phyloP scores from a whole-genome alignment of 30 jellyfish, hydroid and myxozoan species.

The Turritopsis dohrnii region DNA sequence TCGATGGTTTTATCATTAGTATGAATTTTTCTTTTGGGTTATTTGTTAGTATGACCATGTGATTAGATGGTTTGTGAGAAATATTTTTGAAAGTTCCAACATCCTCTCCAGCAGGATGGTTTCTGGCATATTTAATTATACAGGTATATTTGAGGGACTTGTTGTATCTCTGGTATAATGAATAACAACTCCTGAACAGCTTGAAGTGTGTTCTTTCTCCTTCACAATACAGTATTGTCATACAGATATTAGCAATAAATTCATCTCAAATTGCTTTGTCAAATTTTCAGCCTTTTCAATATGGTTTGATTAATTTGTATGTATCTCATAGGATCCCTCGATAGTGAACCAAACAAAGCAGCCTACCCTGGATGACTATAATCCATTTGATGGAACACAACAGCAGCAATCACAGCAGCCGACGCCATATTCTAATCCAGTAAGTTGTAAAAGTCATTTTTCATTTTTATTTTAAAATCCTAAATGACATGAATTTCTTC shows the following conservation, averaged over 20 bases:
- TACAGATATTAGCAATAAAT: not conserved
- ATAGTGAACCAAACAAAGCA: slow-evolving; percentile 11
- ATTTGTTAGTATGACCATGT: not conserved
- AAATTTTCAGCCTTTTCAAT: not conserved
- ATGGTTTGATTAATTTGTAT: not conserved
- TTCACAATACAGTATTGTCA: not conserved
- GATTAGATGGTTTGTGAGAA: not conserved
- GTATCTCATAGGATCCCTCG: slow-evolving; percentile 35
- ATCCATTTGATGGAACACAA: slow-evolving; percentile 23
- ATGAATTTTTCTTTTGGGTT: not conserved
- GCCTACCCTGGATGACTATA: slow-evolving; percentile 13
- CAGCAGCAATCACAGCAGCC: not conserved
- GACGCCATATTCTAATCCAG: not conserved
- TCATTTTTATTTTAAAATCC: too few species aligned
- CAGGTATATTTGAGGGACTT: not conserved
- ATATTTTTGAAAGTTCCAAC: not conserved
- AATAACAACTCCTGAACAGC: not conserved
- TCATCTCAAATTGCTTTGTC: not conserved
- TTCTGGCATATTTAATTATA: not conserved
- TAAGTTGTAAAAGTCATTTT: not conserved
- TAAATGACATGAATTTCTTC: too few species aligned
- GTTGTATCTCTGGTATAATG: not conserved
- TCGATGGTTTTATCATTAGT: not conserved
- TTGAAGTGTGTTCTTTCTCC: not conserved
- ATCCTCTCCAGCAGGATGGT: not conserved